A percentile compares a stretch with the other conserved stretches of the same genome.
These are phyloP conservation scores for Myotis daubentonii DNA, from an alignment of 2,797 vertebrate species.

Conservation along the genomic window DNA sequence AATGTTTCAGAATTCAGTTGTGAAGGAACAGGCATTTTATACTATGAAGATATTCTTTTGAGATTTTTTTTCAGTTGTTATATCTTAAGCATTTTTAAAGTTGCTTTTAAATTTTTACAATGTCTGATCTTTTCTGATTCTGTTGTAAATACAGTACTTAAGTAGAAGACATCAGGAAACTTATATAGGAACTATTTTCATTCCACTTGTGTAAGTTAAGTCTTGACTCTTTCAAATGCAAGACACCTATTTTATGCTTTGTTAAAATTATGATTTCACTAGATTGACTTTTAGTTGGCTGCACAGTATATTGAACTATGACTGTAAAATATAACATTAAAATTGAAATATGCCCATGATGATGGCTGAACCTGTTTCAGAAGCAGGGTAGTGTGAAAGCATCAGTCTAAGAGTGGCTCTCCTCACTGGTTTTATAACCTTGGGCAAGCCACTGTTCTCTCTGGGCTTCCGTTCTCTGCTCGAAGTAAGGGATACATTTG, in stretches of 20 bases:
- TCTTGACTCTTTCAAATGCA: conserved; percentile 75
- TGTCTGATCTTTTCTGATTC: conserved; percentile 80
- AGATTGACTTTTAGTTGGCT: conserved; percentile 70
- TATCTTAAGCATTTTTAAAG: conserved; percentile 72
- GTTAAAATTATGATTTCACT: conserved; percentile 69
- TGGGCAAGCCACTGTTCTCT: neutral
- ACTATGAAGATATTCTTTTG: conserved; percentile 81
- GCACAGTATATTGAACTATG: conserved; percentile 72
- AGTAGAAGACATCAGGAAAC: conserved; percentile 77
- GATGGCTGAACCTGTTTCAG: neutral
- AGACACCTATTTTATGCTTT: conserved; percentile 73
- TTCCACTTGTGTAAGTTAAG: conserved; percentile 79
- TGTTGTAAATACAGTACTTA: conserved; percentile 78
- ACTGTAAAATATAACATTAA: conserved; percentile 75
- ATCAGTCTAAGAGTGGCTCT: neutral
- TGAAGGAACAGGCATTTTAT: conserved; percentile 85
- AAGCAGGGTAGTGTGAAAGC: neutral
- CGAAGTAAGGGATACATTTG: conserved; percentile 35
- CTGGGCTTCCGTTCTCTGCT: neutral
- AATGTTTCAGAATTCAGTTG: conserved; percentile 82
- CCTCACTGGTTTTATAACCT: neutral
- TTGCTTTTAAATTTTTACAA: conserved; percentile 78
- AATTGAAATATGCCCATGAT: conserved; percentile 52
- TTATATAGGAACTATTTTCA: conserved; percentile 79
- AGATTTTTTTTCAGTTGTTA: conserved; percentile 81